Percentiles rank a stretch among this genome's conserved stretches.
phyloP scores from a whole-genome alignment of 2,888 invertebrate genomes.

The Drosophila prolongata region DNA sequence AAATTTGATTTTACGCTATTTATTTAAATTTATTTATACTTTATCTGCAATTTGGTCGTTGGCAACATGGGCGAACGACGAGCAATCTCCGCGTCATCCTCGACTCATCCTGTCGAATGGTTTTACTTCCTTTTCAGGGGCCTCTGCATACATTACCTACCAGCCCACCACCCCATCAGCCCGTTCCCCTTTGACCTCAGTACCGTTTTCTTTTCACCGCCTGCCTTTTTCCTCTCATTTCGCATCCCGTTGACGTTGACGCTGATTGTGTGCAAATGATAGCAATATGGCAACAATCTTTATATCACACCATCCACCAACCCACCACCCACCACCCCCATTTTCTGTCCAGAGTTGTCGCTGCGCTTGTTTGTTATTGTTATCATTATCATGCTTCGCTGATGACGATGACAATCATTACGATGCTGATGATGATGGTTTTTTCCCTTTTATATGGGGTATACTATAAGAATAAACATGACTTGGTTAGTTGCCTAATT shows the following conservation, averaged over 20 bases:
- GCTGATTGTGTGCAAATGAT: slow-evolving; percentile 80
- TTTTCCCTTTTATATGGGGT: slow-evolving; percentile 10
- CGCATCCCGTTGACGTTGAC: slow-evolving; percentile 48
- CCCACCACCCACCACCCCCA: slow-evolving; percentile 15
- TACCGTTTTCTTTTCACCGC: neutral
- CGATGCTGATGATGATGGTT: slow-evolving; percentile 38
- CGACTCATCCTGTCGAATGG: slow-evolving; percentile 27
- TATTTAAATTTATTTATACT: slow-evolving; percentile 75
- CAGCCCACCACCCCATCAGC: neutral
- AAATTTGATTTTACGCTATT: slow-evolving; percentile 70
- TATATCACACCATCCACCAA: slow-evolving; percentile 46
- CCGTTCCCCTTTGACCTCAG: slow-evolving; percentile 20
- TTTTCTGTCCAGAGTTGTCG: slow-evolving; percentile 25
- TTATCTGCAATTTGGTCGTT: slow-evolving; percentile 62
- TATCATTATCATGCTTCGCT: slow-evolving; percentile 61
- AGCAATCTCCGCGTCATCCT: slow-evolving; percentile 45
- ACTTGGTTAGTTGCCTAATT: slow-evolving; percentile 32
- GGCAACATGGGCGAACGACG: slow-evolving; percentile 16
- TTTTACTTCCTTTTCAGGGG: neutral
- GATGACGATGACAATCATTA: slow-evolving; percentile 47
- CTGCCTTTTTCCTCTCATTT: neutral
- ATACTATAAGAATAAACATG: slow-evolving; percentile 5
- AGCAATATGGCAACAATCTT: slow-evolving; percentile 80
- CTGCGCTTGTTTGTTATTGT: slow-evolving; percentile 46
- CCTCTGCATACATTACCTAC: slow-evolving; percentile 40